Percentiles rank a stretch among this genome's conserved stretches.
These are phyloP conservation scores for Nasonovia ribisnigri DNA, from an alignment of 2,888 invertebrate species.

Conservation along the genomic window DNA sequence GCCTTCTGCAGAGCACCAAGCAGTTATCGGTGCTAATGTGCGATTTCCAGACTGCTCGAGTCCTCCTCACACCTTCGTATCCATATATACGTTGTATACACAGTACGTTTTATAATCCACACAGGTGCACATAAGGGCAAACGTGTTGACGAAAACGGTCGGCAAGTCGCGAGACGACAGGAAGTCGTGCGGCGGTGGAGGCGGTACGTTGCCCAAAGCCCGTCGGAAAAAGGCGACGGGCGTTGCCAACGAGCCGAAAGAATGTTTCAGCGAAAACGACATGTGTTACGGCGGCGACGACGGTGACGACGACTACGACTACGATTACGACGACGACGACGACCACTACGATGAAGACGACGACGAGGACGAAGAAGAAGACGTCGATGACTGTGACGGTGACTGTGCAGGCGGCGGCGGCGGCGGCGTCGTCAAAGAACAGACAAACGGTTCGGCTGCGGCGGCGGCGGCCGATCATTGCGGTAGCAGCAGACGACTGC, in stretches of 20 bases:
- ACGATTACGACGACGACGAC: constrained; percentile 39
- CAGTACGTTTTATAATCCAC: neutral
- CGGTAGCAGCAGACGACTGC: neutral
- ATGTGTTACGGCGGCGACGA: constrained; percentile 26
- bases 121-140: constrained; percentile 65
- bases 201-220: constrained; percentile 31
- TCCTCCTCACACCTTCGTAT: neutral
- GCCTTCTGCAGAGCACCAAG: neutral
- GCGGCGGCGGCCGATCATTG: neutral
- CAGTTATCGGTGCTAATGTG: neutral
- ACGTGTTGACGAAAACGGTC: constrained; percentile 64
- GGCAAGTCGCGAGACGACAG: constrained; percentile 23
- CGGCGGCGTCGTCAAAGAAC: neutral
- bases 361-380: constrained; percentile 21
- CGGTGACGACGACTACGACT: neutral
- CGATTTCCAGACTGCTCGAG: neutral
- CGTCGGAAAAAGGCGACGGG: neutral
- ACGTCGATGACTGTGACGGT: neutral
- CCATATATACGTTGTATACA: neutral
- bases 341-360: constrained; percentile 32
- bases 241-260: constrained; percentile 20
- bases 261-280: constrained; percentile 61
- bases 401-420: neutral
- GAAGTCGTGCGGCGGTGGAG: constrained; percentile 4
- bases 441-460: constrained; percentile 37